Conservation (phyloP, 1,140 invertebrate species). For the Drosophila sechellia region DNA sequence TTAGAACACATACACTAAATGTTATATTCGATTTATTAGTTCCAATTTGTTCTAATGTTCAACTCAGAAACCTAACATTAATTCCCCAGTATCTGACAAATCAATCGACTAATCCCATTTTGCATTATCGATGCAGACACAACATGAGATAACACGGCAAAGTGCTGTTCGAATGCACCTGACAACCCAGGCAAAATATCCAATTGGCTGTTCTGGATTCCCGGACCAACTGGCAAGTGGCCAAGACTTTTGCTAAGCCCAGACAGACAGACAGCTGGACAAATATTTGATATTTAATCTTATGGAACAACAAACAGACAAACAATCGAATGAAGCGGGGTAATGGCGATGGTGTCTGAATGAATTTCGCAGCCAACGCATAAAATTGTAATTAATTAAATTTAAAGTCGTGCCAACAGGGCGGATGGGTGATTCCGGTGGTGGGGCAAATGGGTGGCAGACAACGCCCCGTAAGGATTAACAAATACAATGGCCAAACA, state of each 20-base stretch:
- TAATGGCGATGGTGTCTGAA: slow-evolving; percentile 25
- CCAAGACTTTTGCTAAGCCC: slow-evolving; percentile 47
- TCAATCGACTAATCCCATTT: slow-evolving; percentile 26
- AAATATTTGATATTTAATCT: slow-evolving; percentile 54
- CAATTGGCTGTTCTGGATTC: slow-evolving; percentile 36
- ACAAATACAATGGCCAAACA: slow-evolving; percentile 73
- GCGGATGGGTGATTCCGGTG: neutral
- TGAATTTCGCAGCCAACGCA: slow-evolving; percentile 60
- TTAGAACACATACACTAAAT: too few species aligned
- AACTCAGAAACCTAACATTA: slow-evolving; percentile 9
- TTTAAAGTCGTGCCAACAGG: slow-evolving; percentile 64
- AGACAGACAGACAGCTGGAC: slow-evolving; percentile 25
- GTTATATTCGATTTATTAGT: too few species aligned
- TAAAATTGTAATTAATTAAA: slow-evolving; percentile 81
- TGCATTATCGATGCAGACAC: slow-evolving; percentile 42
- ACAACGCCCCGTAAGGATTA: slow-evolving; percentile 67
- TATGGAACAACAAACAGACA: slow-evolving; percentile 61
- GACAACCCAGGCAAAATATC: slow-evolving; percentile 37
- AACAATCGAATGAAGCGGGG: slow-evolving; percentile 21
- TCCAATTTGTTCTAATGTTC: neutral
- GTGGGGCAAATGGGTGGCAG: neutral
- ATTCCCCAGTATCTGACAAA: slow-evolving; percentile 10
- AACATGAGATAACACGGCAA: slow-evolving; percentile 33
- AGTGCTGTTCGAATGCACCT: slow-evolving; percentile 59
- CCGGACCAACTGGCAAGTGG: slow-evolving; percentile 53